phyloP scores from a whole-genome alignment of 1,140 invertebrate genomes.

The Aphaenogaster rudis region DNA sequence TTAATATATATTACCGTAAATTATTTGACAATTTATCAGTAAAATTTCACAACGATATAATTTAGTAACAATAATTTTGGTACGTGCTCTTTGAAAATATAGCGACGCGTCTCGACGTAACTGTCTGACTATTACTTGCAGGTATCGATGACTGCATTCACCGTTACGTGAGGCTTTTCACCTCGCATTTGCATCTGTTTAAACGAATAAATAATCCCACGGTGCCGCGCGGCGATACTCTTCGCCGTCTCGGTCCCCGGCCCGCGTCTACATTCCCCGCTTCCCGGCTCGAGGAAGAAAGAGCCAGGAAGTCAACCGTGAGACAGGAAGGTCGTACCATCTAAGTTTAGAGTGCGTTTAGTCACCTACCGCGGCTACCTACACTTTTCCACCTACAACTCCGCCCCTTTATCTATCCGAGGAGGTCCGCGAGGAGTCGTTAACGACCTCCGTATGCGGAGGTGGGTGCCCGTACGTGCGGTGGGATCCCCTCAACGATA shows the following conservation, averaged over 20 bases:
- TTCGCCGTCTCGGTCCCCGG: conserved; percentile 7
- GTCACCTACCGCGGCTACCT: conserved; percentile 68
- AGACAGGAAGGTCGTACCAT: conserved; percentile 67
- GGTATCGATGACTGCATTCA: conserved; percentile 36
- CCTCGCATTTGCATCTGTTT: conserved; percentile 52
- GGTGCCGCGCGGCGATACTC: conserved; percentile 36
- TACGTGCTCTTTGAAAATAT: not conserved
- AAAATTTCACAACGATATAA: not conserved
- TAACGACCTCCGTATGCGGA: conserved; percentile 53
- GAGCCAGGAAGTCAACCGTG: conserved; percentile 58
- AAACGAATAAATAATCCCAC: conserved; percentile 56
- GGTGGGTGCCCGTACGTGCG: conserved; percentile 44
- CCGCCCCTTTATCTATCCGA: conserved; percentile 55
- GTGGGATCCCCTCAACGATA: conserved; percentile 39
- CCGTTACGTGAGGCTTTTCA: conserved; percentile 49
- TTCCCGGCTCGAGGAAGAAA: conserved; percentile 23
- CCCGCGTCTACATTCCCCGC: not conserved
- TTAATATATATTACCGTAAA: too few relatives aligned
- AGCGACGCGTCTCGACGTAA: conserved; percentile 4
- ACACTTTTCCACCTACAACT: conserved; percentile 71
- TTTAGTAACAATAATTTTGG: not conserved
- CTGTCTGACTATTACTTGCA: not conserved
- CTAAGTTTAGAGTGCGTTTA: conserved; percentile 75
- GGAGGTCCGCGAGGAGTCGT: conserved; percentile 49
- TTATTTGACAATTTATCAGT: not conserved